phyloP scores from a whole-genome alignment of 2,113 vertebrate genomes.

The Gopherus flavomarginatus region DNA sequence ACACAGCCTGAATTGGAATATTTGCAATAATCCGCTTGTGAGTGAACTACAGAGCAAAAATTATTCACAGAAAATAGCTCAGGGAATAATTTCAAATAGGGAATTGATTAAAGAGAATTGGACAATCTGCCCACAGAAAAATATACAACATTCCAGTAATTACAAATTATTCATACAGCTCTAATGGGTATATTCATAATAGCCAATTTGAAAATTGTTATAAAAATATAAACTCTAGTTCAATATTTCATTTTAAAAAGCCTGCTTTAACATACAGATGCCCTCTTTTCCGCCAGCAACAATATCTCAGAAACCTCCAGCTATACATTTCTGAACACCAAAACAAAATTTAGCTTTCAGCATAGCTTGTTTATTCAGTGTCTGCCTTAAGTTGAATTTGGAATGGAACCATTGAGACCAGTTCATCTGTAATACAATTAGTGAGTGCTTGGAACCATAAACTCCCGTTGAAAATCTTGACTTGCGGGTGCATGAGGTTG shows the following conservation, averaged over 20 bases:
- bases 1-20: neutral
- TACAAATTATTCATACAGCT: neutral
- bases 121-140: rapidly evolving
- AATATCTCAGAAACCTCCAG: neutral
- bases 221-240: neutral
- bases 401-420: neutral
- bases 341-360: neutral
- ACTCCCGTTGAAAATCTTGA: neutral
- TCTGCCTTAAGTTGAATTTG: neutral
- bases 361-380: neutral
- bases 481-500: neutral
- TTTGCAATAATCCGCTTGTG: neutral
- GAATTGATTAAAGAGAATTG: neutral
- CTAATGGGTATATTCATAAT: neutral
- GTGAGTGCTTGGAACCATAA: neutral
- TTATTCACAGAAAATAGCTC: neutral
- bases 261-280: neutral
- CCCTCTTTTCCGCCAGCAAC: neutral
- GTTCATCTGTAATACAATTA: neutral
- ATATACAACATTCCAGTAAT: neutral
- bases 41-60: neutral
- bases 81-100: neutral
- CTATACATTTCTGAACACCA: neutral
- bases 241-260: neutral
- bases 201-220: neutral